A percentile compares a stretch with the other conserved stretches of the same genome.
Evolutionary conservation across 2,888 invertebrate species (phyloP).

Genomic region (Clepsis dumicolana): DNA sequence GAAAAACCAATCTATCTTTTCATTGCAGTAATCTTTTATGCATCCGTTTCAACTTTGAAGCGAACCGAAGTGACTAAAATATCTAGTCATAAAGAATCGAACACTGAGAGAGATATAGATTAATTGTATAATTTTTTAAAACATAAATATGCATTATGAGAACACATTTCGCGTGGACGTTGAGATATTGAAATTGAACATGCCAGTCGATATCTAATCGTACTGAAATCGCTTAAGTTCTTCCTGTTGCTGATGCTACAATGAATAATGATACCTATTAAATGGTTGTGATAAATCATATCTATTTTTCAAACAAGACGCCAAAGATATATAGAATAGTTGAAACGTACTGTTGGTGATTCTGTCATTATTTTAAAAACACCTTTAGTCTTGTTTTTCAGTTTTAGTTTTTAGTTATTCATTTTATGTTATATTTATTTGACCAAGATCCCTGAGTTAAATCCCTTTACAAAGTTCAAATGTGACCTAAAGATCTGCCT

Average conservation of each 20-base stretch:
- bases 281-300: conserved; percentile 21
- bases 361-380: not conserved
- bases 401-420: not conserved
- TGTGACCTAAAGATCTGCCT: too few relatives aligned
- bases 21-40: too few relatives aligned
- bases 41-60: too few relatives aligned
- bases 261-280: conserved; percentile 33
- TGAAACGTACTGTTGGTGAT: not conserved
- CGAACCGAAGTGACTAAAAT: too few relatives aligned
- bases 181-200: conserved; percentile 19
- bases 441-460: too few relatives aligned
- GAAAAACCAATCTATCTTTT: too few relatives aligned
- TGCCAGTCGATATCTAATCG: conserved; percentile 19
- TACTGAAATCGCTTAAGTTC: conserved; percentile 25
- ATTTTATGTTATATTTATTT: too few relatives aligned
- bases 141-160: not conserved
- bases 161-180: not conserved
- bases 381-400: not conserved
- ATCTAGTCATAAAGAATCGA: too few relatives aligned
- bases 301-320: conserved; percentile 16
- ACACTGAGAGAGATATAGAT: too few relatives aligned
- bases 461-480: too few relatives aligned
- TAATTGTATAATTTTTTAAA: not conserved
- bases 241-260: conserved; percentile 27
- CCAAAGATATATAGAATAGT: conserved; percentile 1